A percentile compares a stretch with the other conserved stretches of the same genome.
phyloP scores from a whole-genome alignment of 1,140 invertebrate genomes.

The Drosophila paulistorum region DNA sequence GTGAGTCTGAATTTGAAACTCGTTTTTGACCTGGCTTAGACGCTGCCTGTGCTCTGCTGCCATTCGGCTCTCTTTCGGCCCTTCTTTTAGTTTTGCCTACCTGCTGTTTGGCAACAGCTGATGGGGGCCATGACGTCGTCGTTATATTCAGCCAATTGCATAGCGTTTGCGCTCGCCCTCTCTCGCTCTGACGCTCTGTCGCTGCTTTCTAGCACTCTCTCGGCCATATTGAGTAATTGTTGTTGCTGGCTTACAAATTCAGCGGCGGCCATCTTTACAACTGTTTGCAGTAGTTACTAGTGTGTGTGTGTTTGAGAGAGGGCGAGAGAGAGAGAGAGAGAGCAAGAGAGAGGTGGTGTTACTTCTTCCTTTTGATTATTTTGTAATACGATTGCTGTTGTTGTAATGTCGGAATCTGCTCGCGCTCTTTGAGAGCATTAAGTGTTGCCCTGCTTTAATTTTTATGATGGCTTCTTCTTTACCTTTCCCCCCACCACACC shows the following conservation, averaged over 20 bases:
- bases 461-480: constrained; percentile 60
- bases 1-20: constrained; percentile 27
- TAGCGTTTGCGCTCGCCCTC: constrained; percentile 34
- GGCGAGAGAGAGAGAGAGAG: neutral
- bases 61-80: constrained; percentile 9
- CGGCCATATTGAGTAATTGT: constrained; percentile 8
- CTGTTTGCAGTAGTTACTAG: constrained; percentile 33
- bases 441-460: constrained; percentile 75
- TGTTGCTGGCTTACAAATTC: constrained; percentile 63
- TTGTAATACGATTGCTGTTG: constrained; percentile 65
- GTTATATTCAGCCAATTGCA: constrained; percentile 72
- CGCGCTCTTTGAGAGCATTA: constrained; percentile 28
- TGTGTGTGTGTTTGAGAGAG: constrained; percentile 6
- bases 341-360: constrained; percentile 13
- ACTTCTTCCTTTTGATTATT: constrained; percentile 59
- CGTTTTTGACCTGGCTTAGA: constrained; percentile 13
- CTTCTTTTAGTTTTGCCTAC: constrained; percentile 39
- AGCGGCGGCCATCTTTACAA: constrained; percentile 81
- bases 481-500: neutral
- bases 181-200: constrained; percentile 18
- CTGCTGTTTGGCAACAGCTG: constrained; percentile 74
- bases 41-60: constrained; percentile 15
- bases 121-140: constrained; percentile 65
- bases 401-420: constrained; percentile 21
- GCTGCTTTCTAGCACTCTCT: constrained; percentile 27